Base-by-base conservation (phyloP, 1,140 invertebrate genomes). In the Elymnias hypermnestra region DNA sequence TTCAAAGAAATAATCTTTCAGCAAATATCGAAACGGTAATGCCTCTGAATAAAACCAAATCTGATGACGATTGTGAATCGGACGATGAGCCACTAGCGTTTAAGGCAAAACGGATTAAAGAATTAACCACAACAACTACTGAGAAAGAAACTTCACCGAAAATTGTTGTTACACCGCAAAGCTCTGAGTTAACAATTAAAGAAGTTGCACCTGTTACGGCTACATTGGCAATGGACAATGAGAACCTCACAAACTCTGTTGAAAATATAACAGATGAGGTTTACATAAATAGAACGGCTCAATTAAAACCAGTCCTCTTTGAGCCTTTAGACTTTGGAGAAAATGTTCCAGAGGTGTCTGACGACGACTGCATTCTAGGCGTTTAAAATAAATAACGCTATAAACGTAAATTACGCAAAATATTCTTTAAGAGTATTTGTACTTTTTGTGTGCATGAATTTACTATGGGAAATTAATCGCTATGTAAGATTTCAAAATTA, bases 71-170 rank as follows among this genome's bases (percentile, higher is more conserved):
- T 13, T 55, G 26, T 8, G 56, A 58, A 2, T 81, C 77, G 0
- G 81, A 84, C 33, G 77, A 84, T 10, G 81, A 84, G 49, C 77
- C 77, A 2, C 42, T 83, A 5, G 63, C 70, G 6, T 64, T 70
- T 28, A 76, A 69, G 45, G 57, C 43, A 7, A 72, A 60, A 49
- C 56, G 63, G 4, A 68, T 31, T 4, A 44, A 26, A 17, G 13
- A 39, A 3, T 36, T 17, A 3, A 13, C 12, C 9, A 3, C 3
- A 21, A 21, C 19, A 4, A 21, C 19, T 6, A 21, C 6, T 21
- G n/a, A n/a, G n/a, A 21, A 21, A 21, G 19, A 21, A 21, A 21
- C 3, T 21, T n/a, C n/a, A n/a, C n/a, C n/a, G n/a, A n/a, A n/a
- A n/a, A n/a, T n/a, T n/a, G n/a, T n/a, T n/a, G n/a, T n/a, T n/a